Evolutionary conservation across 1,140 invertebrate genomes (phyloP).

Genomic region (Drosophila malerkotliana): DNA sequence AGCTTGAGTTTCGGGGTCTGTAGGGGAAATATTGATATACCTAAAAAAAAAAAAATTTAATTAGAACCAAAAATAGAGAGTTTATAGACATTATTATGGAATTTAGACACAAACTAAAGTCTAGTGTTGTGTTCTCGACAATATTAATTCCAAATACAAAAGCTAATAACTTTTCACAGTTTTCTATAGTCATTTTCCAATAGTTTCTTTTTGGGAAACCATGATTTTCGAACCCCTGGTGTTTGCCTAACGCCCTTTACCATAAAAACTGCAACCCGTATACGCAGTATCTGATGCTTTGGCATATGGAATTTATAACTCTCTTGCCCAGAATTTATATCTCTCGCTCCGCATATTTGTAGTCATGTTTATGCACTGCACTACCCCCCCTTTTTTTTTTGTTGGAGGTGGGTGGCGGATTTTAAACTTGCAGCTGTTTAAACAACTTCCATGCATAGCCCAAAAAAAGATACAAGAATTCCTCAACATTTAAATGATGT

Average conservation of each 20-base stretch:
- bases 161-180: too few relatives aligned
- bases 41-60: neutral
- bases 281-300: slow-evolving; percentile 46
- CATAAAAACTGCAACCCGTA: neutral
- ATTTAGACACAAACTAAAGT: neutral
- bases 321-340: slow-evolving; percentile 34
- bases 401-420: slow-evolving; percentile 33
- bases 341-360: slow-evolving; percentile 21
- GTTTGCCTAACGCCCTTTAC: neutral
- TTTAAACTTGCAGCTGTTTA: slow-evolving; percentile 67
- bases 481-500: slow-evolving; percentile 34
- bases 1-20: slow-evolving; percentile 12
- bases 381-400: neutral
- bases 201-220: neutral
- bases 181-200: neutral
- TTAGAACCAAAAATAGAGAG: slow-evolving; percentile 8
- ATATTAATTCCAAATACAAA: too few relatives aligned
- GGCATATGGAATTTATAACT: slow-evolving; percentile 71
- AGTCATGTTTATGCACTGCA: slow-evolving; percentile 58
- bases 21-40: slow-evolving; percentile 29
- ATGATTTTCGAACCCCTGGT: neutral
- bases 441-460: slow-evolving; percentile 45
- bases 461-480: slow-evolving; percentile 35
- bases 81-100: neutral
- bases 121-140: too few relatives aligned